These are phyloP conservation scores for Camponotus fellah DNA, from an alignment of 2,888 invertebrate species.

Conservation along the genomic window DNA sequence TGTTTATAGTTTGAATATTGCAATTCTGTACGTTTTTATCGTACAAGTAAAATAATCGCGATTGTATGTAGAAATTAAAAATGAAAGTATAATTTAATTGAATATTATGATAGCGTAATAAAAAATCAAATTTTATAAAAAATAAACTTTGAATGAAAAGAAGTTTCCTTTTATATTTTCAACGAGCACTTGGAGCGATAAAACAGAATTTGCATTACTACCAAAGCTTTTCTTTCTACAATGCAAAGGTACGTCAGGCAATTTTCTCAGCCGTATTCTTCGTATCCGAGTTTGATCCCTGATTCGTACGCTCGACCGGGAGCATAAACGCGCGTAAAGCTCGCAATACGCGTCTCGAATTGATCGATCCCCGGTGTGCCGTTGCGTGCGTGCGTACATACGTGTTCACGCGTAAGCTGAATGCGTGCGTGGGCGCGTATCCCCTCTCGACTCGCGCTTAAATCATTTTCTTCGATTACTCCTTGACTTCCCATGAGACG, in stretches of 20 bases:
- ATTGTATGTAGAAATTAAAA: background rate
- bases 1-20: constrained; percentile 13
- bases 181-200: background rate
- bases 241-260: constrained; percentile 6
- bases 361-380: constrained; percentile 43
- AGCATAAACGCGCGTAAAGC: constrained; percentile 47
- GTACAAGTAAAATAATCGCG: background rate
- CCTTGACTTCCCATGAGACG: constrained; percentile 53
- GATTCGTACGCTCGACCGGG: constrained; percentile 27
- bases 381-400: constrained; percentile 13
- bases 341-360: constrained; percentile 53
- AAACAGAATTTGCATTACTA: background rate
- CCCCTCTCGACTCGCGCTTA: constrained; percentile 39
- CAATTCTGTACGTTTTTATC: background rate
- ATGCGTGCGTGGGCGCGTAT: constrained; percentile 37
- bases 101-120: no score
- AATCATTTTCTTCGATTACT: constrained; percentile 55
- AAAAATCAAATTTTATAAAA: background rate
- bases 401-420: constrained; percentile 17
- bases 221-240: background rate
- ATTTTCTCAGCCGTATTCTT: constrained; percentile 30
- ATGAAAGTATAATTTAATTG: background rate
- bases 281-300: background rate
- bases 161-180: background rate
- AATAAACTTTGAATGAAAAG: background rate